Evolutionary conservation across 2,888 invertebrate species (phyloP).

Genomic region (Silvanus unidentatus): DNA sequence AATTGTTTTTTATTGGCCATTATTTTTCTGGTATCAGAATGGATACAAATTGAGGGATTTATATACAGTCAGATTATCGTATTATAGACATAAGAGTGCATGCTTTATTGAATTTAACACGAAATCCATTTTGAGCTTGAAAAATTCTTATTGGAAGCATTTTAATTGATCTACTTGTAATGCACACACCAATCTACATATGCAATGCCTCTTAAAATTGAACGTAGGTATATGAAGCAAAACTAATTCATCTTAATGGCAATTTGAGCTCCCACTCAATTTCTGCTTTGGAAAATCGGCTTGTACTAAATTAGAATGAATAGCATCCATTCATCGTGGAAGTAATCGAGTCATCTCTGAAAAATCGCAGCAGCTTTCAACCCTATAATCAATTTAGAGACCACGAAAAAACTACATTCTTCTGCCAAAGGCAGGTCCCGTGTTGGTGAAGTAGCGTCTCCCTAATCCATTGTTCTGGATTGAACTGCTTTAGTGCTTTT

Average conservation of each 20-base stretch:
- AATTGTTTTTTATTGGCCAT: constrained; percentile 2
- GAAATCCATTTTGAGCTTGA: no score
- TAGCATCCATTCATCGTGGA: constrained; percentile 28
- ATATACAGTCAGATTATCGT: not conserved
- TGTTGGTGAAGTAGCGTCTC: constrained; percentile 6
- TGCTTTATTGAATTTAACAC: not conserved
- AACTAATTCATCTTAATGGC: constrained; percentile 30
- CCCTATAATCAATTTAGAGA: constrained; percentile 33
- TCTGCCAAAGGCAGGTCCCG: constrained; percentile 10
- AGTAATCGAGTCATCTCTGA: constrained; percentile 35
- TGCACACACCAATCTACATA: no score
- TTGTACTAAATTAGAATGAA: constrained; percentile 32
- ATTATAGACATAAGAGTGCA: not conserved
- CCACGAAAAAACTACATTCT: constrained; percentile 16
- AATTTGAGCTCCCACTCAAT: constrained; percentile 26
- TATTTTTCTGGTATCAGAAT: not conserved
- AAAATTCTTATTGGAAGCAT: no score
- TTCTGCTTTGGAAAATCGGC: constrained; percentile 19
- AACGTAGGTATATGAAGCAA: not conserved
- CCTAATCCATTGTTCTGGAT: constrained; percentile 8
- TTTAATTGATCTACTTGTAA: no score
- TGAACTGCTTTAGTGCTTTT: not conserved
- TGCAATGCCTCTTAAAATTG: no score
- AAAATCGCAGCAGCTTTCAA: constrained; percentile 30
- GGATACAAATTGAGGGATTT: constrained; percentile 1